Evolutionary conservation across 2,797 vertebrate genomes (phyloP).

Genomic region (Micrastur ruficollis): DNA sequence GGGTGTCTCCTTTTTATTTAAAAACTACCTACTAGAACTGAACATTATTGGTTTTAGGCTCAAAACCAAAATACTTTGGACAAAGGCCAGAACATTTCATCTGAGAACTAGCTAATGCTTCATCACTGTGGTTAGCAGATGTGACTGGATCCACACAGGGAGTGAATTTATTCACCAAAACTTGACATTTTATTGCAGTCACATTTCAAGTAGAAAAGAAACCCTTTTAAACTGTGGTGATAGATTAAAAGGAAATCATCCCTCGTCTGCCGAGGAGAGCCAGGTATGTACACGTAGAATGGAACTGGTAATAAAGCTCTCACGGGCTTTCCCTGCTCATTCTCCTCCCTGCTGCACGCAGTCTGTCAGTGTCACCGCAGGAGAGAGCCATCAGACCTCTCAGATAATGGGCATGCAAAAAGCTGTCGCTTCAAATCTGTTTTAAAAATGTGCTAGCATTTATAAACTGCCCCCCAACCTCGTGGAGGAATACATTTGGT

Average conservation of each 20-base stretch:
- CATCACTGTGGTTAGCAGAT: constrained; percentile 48
- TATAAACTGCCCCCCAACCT: neutral
- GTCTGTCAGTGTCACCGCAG: constrained; percentile 5
- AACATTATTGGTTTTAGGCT: constrained; percentile 12
- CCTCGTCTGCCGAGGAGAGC: neutral
- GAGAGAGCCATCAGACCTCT: neutral
- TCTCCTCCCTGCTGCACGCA: neutral
- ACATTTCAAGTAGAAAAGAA: neutral
- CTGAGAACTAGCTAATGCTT: constrained; percentile 54
- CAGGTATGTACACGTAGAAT: neutral
- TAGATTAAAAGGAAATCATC: constrained; percentile 51
- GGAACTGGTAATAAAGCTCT: neutral
- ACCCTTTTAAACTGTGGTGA: neutral
- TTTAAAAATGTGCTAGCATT: constrained; percentile 17
- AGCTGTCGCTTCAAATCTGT: constrained; percentile 36
- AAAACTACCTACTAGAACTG: neutral
- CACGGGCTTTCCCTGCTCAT: neutral
- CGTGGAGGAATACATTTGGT: constrained; percentile 33
- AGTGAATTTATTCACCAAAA: constrained; percentile 38
- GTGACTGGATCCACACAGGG: constrained; percentile 48
- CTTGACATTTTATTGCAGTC: neutral
- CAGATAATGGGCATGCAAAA: constrained; percentile 16
- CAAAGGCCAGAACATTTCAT: constrained; percentile 29
- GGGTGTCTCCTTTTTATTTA: neutral
- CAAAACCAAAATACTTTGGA: constrained; percentile 37